A percentile compares a stretch with the other conserved stretches of the same genome.
Evolutionary conservation across 2,888 invertebrate genomes (phyloP).

Genomic region (Morinoia aosen): DNA sequence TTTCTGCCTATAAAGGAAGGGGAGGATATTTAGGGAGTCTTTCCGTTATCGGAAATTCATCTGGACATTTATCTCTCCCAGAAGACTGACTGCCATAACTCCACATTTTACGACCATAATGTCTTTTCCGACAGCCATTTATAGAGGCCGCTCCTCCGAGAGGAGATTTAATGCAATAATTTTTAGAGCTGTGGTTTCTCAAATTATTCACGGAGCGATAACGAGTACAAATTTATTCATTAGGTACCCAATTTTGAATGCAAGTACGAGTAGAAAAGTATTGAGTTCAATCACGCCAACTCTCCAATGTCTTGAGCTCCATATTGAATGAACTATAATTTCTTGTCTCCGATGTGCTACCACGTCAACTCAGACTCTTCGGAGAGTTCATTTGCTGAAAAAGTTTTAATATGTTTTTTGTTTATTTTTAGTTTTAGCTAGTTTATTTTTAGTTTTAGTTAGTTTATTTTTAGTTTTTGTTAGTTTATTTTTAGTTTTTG

Average conservation of each 20-base stretch:
- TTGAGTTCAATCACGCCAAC: background rate
- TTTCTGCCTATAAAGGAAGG: background rate
- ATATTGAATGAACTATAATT: background rate
- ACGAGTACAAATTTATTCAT: background rate
- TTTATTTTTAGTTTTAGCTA: too few species aligned
- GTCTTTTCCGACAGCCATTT: constrained; percentile 3
- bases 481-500: too few species aligned
- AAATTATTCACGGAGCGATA: background rate
- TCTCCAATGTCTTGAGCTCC: background rate
- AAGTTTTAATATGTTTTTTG: too few species aligned
- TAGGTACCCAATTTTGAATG: background rate
- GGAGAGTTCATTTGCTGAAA: background rate
- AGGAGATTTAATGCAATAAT: constrained; percentile 8
- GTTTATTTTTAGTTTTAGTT: too few species aligned
- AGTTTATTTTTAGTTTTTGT: too few species aligned
- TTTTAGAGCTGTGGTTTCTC: background rate
- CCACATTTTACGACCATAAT: constrained; percentile 9
- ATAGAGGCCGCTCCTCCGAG: background rate
- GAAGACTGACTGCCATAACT: constrained; percentile 17
- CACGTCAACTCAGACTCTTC: background rate
- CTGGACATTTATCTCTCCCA: constrained; percentile 10
- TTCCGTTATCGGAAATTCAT: constrained; percentile 3
- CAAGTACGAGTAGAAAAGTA: background rate
- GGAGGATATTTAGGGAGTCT: background rate
- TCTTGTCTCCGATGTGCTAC: background rate